These are phyloP conservation scores for Drosophila virilis DNA, from an alignment of 1,140 invertebrate genomes.

Conservation along the genomic window DNA sequence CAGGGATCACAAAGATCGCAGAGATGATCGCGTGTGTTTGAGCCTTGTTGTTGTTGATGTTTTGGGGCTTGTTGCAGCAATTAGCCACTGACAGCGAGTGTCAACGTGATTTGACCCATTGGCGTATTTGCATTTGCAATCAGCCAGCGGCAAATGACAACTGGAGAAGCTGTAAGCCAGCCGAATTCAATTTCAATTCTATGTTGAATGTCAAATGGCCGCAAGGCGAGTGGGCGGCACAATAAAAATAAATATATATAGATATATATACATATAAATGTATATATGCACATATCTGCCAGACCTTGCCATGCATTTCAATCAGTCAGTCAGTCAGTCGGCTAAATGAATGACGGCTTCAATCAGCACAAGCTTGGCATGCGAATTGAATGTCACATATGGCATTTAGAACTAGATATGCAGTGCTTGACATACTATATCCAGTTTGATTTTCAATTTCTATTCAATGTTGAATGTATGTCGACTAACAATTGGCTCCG, in stretches of 20 bases:
- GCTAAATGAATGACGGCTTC: slow-evolving; percentile 3
- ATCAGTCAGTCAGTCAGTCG: neutral
- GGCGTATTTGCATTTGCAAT: slow-evolving; percentile 65
- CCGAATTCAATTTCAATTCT: slow-evolving; percentile 32
- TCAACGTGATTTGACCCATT: slow-evolving; percentile 69
- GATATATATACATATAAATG: no score
- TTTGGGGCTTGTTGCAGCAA: slow-evolving; percentile 65
- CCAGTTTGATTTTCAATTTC: slow-evolving; percentile 10
- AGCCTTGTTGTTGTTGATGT: neutral
- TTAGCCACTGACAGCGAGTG: slow-evolving; percentile 64
- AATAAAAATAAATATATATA: no score
- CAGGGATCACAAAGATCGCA: slow-evolving; percentile 19
- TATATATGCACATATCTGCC: neutral
- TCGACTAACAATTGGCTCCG: neutral
- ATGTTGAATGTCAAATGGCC: slow-evolving; percentile 5
- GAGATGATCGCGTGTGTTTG: slow-evolving; percentile 18
- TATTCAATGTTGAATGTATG: slow-evolving; percentile 9
- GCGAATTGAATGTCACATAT: neutral
- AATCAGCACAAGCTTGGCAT: neutral
- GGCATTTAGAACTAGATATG: neutral
- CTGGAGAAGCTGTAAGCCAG: slow-evolving; percentile 4
- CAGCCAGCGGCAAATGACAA: slow-evolving; percentile 44
- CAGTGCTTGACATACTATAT: neutral
- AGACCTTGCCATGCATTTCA: slow-evolving; percentile 14
- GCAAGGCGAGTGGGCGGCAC: slow-evolving; percentile 2